These are phyloP conservation scores for Oxyura jamaicensis DNA, from an alignment of 2,113 vertebrate genomes.

Conservation along the genomic window DNA sequence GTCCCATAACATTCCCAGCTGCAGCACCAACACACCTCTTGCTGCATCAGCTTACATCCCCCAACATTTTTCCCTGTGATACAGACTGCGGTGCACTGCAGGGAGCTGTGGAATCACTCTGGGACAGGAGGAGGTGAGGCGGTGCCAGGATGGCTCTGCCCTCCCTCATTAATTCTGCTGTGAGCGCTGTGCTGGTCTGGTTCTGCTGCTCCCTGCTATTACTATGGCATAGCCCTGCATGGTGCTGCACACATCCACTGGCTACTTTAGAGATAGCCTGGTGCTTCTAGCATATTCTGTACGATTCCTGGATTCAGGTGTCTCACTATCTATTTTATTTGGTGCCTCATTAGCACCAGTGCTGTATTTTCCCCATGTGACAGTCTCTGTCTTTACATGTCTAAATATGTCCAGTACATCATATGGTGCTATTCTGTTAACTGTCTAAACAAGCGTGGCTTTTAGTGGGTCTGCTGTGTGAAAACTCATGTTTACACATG, in stretches of 20 bases:
- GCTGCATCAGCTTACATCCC: not conserved
- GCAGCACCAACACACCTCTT: not conserved
- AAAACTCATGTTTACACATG: not conserved
- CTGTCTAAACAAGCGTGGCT: conserved; percentile 16
- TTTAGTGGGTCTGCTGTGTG: not conserved
- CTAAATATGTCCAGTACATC: not conserved
- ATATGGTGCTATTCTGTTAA: not conserved
- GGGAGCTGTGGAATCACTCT: not conserved
- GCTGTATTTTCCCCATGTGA: not conserved
- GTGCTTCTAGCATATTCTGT: not conserved
- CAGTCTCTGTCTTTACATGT: not conserved
- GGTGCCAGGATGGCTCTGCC: not conserved
- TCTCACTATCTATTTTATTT: not conserved
- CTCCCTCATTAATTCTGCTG: not conserved
- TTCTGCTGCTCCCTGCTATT: not conserved
- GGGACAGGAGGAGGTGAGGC: not conserved
- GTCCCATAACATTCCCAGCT: not conserved
- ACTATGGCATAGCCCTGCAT: not conserved
- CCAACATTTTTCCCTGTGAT: not conserved
- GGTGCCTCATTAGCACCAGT: not conserved
- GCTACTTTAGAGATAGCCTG: not conserved
- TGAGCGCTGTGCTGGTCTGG: not conserved
- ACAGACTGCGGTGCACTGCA: fast-evolving
- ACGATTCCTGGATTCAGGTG: not conserved
- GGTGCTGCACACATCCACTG: not conserved